Evolutionary conservation across 2,888 invertebrate genomes (phyloP), one percentile per base, ranked within the genome.

Genomic region (Arge pagana): DNA sequence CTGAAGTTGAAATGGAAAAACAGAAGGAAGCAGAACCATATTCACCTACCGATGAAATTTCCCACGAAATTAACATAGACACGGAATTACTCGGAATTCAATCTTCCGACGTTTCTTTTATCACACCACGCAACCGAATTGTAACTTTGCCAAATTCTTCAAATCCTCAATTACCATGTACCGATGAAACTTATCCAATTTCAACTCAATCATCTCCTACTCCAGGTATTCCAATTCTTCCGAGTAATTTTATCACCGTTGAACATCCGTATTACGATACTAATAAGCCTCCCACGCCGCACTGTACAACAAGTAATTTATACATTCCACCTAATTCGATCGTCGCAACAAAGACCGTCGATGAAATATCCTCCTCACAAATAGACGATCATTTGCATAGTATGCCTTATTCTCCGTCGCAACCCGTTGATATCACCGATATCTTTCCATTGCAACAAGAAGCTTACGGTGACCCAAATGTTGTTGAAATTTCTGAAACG

Each of bases 1-100:
- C 72, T 0, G 75, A 76, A 30, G 59, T 72, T 4, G 76, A 76
- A 39, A 53, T 33, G 35, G 50, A 51, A 64, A 1, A 70, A 71
- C 18, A 71, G 68, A 48, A 69, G 68, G 31, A 24, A 31, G 64
- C 56, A 19, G 55, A 67, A 3, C 73, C 75, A 0, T 76, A 76
- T 43, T 75, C 76, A 1, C 75, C 74, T 1, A 71, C 70, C 0
- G 74, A 76, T 31, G 70, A 69, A 31, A 55, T 70, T 3, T 62
- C 63, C 8, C 31, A 18, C 16, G 41, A 58, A 39, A 55, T 65
- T 37, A 55, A 63, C n/a, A 53, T 64, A 3, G 69, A 68, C 8
- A 61, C 63, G 3, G 64, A 67, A 13, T 39, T 70, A 10, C 51
- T 70, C 10, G 67, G 66, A 5, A 65, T 70, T 11, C 63, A 67